Evolutionary conservation across 2,797 vertebrate species (phyloP).

Genomic region (Silurus lanzhouensis): DNA sequence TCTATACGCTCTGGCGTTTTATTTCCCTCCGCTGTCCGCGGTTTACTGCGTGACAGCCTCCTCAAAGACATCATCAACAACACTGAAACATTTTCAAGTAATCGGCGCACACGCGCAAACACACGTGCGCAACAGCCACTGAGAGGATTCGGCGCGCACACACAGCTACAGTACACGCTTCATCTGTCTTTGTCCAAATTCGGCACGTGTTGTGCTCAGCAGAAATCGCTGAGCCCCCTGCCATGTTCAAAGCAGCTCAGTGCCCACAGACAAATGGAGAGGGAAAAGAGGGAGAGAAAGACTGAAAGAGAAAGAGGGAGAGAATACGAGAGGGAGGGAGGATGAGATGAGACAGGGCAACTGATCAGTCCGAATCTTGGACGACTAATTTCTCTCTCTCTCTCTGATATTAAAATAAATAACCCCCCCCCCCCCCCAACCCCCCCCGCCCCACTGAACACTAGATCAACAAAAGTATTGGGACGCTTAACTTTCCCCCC

Average conservation of each 20-base stretch:
- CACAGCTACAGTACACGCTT: slow-evolving; percentile 29
- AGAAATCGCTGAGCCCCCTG: slow-evolving; percentile 40
- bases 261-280: slow-evolving; percentile 33
- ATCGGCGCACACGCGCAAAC: background rate
- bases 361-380: slow-evolving; percentile 25
- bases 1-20: background rate
- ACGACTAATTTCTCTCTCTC: slow-evolving; percentile 15
- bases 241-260: slow-evolving; percentile 38
- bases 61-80: slow-evolving; percentile 32
- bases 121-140: background rate
- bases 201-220: slow-evolving; percentile 41
- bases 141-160: background rate
- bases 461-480: too few relatives aligned
- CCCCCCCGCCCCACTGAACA: too few relatives aligned
- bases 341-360: background rate
- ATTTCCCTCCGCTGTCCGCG: background rate
- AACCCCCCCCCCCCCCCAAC: too few relatives aligned
- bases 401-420: too few relatives aligned
- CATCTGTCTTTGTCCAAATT: slow-evolving; percentile 48
- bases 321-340: background rate
- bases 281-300: slow-evolving; percentile 5
- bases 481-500: too few relatives aligned
- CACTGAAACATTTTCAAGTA: slow-evolving; percentile 21
- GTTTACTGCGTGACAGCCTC: slow-evolving; percentile 11
- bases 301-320: background rate